These are phyloP conservation scores for Rhinella marina DNA, from an alignment of 2,797 vertebrate species.

Conservation along the genomic window DNA sequence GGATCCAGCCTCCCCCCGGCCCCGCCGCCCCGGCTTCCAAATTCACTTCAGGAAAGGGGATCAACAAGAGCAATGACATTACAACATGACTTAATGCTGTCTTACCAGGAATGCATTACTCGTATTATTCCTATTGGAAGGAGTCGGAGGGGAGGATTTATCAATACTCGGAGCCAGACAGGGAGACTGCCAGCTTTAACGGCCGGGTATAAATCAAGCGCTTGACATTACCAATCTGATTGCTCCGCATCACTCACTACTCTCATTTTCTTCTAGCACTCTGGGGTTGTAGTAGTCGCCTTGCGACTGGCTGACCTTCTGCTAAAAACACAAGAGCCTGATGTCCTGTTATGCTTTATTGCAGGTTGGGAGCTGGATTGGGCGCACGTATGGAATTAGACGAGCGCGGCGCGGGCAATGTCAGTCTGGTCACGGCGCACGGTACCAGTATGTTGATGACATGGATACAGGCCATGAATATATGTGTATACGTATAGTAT, in stretches of 20 bases:
- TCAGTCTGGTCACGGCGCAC: background rate
- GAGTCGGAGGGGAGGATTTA: slow-evolving; percentile 46
- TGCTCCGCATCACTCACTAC: background rate
- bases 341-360: background rate
- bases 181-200: slow-evolving; percentile 41
- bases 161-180: slow-evolving; percentile 58
- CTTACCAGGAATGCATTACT: slow-evolving; percentile 57
- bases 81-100: slow-evolving; percentile 58
- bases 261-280: background rate
- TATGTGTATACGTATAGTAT: background rate
- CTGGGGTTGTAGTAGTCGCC: background rate
- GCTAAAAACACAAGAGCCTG: background rate
- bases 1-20: slow-evolving; percentile 31
- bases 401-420: background rate
- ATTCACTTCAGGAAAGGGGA: slow-evolving; percentile 55
- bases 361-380: background rate
- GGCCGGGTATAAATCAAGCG: slow-evolving; percentile 46
- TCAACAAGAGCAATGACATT: slow-evolving; percentile 49
- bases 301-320: slow-evolving; percentile 29
- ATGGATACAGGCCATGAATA: background rate
- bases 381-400: background rate
- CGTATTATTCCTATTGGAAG: slow-evolving; percentile 52
- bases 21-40: slow-evolving; percentile 33
- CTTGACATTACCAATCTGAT: slow-evolving; percentile 38
- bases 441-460: background rate